These are phyloP conservation scores for Blera fallax DNA, from an alignment of 2,888 invertebrate genomes.

Conservation along the genomic window DNA sequence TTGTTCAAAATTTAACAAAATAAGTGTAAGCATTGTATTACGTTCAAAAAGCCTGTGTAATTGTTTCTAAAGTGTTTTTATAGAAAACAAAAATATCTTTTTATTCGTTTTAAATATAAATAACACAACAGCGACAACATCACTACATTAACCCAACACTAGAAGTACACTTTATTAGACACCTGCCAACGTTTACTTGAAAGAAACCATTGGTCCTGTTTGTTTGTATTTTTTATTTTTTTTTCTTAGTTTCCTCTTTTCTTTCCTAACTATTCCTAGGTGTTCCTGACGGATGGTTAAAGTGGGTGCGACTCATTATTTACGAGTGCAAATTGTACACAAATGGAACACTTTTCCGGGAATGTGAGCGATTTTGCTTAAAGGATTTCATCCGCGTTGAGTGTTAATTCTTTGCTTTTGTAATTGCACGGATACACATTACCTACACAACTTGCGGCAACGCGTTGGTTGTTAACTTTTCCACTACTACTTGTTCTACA, in stretches of 20 bases:
- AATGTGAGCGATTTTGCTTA: conserved; percentile 45
- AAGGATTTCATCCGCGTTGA: conserved; percentile 43
- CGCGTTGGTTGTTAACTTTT: conserved; percentile 7
- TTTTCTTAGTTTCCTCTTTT: conserved; percentile 16
- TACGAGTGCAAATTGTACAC: conserved; percentile 33
- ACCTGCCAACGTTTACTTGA: conserved; percentile 64
- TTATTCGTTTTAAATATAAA: background rate
- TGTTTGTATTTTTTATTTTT: background rate
- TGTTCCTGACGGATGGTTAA: conserved; percentile 26
- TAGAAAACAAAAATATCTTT: conserved; percentile 7
- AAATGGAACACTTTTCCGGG: conserved; percentile 53
- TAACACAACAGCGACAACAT: conserved; percentile 9
- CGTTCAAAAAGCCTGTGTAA: conserved; percentile 47
- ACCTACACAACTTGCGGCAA: background rate
- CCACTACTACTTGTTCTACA: conserved; percentile 10
- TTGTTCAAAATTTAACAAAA: conserved; percentile 44
- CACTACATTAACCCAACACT: conserved; percentile 48
- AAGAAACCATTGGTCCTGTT: conserved; percentile 54
- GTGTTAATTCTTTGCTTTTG: conserved; percentile 45
- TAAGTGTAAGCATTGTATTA: conserved; percentile 56
- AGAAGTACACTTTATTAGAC: conserved; percentile 49
- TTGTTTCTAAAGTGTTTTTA: conserved; percentile 25
- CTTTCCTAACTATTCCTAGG: conserved; percentile 25
- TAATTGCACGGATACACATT: conserved; percentile 28
- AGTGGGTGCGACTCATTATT: conserved; percentile 54